Evolutionary conservation across 2,113 vertebrate species (phyloP).

Genomic region (Brevimyrus niger): DNA sequence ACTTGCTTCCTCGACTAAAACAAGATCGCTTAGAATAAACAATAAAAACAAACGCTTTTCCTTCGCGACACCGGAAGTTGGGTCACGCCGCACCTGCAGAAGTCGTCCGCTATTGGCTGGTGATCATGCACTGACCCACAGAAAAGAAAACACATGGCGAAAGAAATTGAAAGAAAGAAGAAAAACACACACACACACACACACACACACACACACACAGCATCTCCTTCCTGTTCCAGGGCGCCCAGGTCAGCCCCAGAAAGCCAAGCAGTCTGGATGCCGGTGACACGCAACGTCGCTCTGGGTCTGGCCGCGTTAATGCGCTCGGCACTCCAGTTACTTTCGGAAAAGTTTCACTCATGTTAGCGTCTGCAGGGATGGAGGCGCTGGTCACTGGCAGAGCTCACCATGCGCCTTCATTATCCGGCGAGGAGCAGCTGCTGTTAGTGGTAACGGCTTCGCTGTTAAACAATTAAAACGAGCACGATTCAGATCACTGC

Average conservation of each 20-base stretch:
- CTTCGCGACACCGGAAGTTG: neutral
- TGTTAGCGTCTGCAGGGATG: neutral
- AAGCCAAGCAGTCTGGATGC: neutral
- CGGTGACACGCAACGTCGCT: neutral
- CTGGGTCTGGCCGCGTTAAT: neutral
- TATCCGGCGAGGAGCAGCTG: neutral
- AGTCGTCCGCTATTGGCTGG: neutral
- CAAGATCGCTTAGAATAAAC: slow-evolving; percentile 9
- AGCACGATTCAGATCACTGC: neutral
- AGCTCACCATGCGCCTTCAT: neutral
- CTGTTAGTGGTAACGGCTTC: neutral
- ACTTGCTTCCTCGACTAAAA: neutral
- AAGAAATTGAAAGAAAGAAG: neutral
- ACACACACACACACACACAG: neutral
- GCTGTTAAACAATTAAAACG: neutral
- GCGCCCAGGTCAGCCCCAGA: neutral
- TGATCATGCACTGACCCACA: neutral
- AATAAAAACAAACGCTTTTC: slow-evolving; percentile 18
- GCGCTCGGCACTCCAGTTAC: neutral
- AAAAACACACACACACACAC: neutral
- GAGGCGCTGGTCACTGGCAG: neutral
- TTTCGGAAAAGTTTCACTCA: neutral
- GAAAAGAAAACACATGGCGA: neutral
- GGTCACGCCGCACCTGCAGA: neutral
- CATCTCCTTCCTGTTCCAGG: neutral